A percentile compares a stretch with the other conserved stretches of the same genome.
Evolutionary conservation across 2,797 vertebrate genomes (phyloP).

Genomic region (Sarcoramphus papa): DNA sequence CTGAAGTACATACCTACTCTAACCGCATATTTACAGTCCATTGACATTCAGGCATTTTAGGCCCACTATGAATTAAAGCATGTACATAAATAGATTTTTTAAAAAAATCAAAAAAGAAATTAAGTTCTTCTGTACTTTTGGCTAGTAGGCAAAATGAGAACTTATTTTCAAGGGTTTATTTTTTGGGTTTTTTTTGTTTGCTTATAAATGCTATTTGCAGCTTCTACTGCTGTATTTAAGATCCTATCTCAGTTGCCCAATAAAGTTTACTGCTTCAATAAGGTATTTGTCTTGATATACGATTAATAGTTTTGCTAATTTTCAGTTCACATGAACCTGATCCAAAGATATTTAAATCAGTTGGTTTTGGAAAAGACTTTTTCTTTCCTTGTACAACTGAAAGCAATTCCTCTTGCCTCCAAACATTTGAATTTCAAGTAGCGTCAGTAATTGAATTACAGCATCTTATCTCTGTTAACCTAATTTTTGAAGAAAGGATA

Average conservation of each 20-base stretch:
- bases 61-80: neutral
- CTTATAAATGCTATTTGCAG: neutral
- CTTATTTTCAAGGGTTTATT: neutral
- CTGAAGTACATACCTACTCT: neutral
- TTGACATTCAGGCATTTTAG: neutral
- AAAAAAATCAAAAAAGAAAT: accelerated
- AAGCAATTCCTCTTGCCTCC: neutral
- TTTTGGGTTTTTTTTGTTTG: neutral
- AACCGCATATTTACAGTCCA: neutral
- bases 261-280: neutral
- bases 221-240: neutral
- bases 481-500: neutral
- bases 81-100: neutral
- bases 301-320: neutral
- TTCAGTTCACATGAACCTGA: neutral
- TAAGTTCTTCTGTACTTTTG: neutral
- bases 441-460: neutral
- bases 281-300: neutral
- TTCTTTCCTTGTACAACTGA: neutral
- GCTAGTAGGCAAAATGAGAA: neutral
- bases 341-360: neutral
- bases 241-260: neutral
- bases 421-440: neutral
- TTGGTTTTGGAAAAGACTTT: neutral
- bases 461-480: neutral